Evolutionary conservation across 1,140 invertebrate genomes (phyloP).

Genomic region (Telenomus remus): DNA sequence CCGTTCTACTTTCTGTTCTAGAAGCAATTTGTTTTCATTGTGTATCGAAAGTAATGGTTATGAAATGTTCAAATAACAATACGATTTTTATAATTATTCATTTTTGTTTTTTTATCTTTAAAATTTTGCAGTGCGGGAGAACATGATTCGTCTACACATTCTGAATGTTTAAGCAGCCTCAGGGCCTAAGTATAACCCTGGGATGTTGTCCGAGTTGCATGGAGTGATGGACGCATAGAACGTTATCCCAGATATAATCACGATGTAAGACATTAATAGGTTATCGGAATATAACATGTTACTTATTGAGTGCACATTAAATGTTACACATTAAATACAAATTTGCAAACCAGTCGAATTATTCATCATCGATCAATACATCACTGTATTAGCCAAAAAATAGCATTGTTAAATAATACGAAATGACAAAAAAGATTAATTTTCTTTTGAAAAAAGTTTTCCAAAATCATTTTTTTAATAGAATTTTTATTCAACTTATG

Average conservation of each 20-base stretch:
- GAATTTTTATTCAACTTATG: too few relatives aligned
- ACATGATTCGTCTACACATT: constrained; percentile 31
- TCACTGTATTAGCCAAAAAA: too few relatives aligned
- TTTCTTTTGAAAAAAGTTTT: too few relatives aligned
- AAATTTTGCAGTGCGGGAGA: background rate
- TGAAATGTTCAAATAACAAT: too few relatives aligned
- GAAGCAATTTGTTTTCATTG: too few relatives aligned
- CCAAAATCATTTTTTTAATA: too few relatives aligned
- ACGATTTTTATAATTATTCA: too few relatives aligned
- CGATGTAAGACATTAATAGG: constrained; percentile 51
- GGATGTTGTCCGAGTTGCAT: constrained; percentile 26
- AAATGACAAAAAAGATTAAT: too few relatives aligned
- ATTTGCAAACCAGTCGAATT: constrained; percentile 3
- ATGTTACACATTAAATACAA: constrained; percentile 20
- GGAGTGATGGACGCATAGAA: constrained; percentile 45
- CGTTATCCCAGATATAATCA: constrained; percentile 40
- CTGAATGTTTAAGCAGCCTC: constrained; percentile 41
- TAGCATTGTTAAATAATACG: too few relatives aligned
- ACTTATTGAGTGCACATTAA: constrained; percentile 22
- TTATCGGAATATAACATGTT: constrained; percentile 30
- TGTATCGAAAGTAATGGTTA: too few relatives aligned
- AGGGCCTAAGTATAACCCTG: constrained; percentile 39
- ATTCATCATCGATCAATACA: too few relatives aligned
- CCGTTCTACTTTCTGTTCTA: too few relatives aligned
- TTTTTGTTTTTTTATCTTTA: background rate